Conservation (phyloP, 1,140 invertebrate genomes). For the Papilio polyxenes region DNA sequence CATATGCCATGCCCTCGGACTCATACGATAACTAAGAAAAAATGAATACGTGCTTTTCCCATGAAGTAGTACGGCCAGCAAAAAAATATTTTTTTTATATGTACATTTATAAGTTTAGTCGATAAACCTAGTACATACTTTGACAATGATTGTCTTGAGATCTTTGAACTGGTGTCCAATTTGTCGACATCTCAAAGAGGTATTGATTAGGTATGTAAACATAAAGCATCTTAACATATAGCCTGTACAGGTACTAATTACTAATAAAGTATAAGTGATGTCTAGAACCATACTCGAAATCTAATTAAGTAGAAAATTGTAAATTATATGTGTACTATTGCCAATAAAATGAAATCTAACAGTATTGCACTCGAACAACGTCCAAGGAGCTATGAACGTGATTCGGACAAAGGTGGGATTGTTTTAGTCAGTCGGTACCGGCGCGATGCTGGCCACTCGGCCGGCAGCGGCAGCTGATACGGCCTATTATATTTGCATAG, state of each 20-base stretch:
- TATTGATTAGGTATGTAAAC: too few species aligned
- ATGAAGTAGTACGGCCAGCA: conserved; percentile 49
- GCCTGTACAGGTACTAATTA: too few species aligned
- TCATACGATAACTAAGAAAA: conserved; percentile 57
- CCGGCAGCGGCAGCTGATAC: conserved; percentile 50
- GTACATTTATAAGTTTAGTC: too few species aligned
- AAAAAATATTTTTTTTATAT: conserved; percentile 4
- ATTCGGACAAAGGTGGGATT: background rate
- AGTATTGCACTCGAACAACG: too few species aligned
- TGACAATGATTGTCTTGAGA: conserved; percentile 24
- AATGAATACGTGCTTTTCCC: conserved; percentile 51
- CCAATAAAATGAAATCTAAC: too few species aligned
- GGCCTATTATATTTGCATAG: conserved; percentile 66
- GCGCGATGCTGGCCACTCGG: conserved; percentile 45
- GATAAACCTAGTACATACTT: too few species aligned
- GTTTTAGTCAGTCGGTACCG: conserved; percentile 39
- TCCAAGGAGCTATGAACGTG: background rate
- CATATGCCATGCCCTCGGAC: conserved; percentile 49
- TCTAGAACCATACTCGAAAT: too few species aligned
- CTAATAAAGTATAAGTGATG: too few species aligned
- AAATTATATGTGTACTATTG: too few species aligned
- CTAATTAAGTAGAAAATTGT: too few species aligned
- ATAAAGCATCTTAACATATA: too few species aligned
- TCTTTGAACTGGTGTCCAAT: too few species aligned
- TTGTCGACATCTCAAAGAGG: conserved; percentile 22